Base-by-base conservation (phyloP, 2,797 vertebrate genomes). In the Halcyon badia region DNA sequence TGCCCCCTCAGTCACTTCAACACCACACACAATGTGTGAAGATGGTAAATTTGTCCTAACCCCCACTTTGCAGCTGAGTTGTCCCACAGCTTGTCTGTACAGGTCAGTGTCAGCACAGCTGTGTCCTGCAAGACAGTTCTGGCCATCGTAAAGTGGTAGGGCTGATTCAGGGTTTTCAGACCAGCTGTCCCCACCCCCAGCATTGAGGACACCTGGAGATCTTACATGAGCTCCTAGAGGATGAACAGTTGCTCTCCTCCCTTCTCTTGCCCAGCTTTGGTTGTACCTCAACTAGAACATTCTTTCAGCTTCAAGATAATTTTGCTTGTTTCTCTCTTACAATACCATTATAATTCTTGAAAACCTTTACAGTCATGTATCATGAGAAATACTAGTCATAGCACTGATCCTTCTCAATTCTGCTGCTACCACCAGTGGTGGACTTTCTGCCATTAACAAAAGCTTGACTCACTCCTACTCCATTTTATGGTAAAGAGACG, bases 111-210 rank as follows among this genome's bases (percentile, higher is more conserved):
- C 52, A 71, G 39, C 31, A 30, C 17, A 16, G 30, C 8, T 65
- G 24, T 26, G 28, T 37, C 11, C 81, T 48, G 14, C 48, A 8
- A 31, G 17, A 44, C 52, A 91, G 44, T 28, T 69, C 78, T 35
- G 62, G 48, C 31, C 39, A 33, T 14, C 56, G 21, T 0, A 76
- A 76, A 14, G 18, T 14, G 64, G 33, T 85, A 76, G 33, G 22
- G 51, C 33, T 58, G 35, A 33, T 41, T 58, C 37, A 8, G 33
- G 30, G 31, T 33, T 62, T n/a, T 79, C 33, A 26, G 18, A 62
- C 13, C 42, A n/a, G 4, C 28, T 3, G 0, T 3, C 35, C 28
- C 19, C 28, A 61, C 10, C 20, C 28, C 3, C 49, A 42, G 46
- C 51, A 51, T 0, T 20, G 30, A 76, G 13, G 24, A 42, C 41